phyloP scores from a whole-genome alignment of 2,888 invertebrate genomes.

The Ganaspis brasiliensis region DNA sequence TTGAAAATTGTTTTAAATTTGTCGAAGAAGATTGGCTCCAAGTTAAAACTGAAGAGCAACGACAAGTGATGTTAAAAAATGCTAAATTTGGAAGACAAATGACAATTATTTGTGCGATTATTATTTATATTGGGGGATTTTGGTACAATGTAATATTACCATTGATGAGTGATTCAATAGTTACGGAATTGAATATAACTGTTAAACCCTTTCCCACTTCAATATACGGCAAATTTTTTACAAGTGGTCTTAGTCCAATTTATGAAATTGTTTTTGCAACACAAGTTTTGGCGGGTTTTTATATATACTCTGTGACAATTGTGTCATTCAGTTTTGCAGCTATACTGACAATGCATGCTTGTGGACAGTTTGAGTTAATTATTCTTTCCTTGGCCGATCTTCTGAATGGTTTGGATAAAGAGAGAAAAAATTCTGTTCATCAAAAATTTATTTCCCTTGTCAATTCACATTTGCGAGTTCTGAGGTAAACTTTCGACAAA shows the following conservation, averaged over 20 bases:
- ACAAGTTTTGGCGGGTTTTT: constrained; percentile 71
- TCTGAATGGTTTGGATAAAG: no score
- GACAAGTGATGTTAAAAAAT: constrained; percentile 48
- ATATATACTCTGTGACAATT: constrained; percentile 71
- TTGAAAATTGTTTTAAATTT: constrained; percentile 50
- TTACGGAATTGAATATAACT: constrained; percentile 30
- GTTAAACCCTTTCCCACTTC: constrained; percentile 66
- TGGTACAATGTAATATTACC: constrained; percentile 57
- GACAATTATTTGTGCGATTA: constrained; percentile 59
- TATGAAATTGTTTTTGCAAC: constrained; percentile 72
- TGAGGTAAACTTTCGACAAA: constrained; percentile 30
- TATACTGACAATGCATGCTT: constrained; percentile 72
- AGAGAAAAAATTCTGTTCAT: background rate
- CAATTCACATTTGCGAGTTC: constrained; percentile 18
- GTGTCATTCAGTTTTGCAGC: constrained; percentile 71
- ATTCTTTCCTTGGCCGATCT: constrained; percentile 25
- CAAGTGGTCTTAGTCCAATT: constrained; percentile 67
- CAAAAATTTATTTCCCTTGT: background rate
- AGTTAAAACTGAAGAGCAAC: constrained; percentile 34
- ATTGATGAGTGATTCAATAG: constrained; percentile 37
- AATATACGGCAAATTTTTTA: constrained; percentile 67
- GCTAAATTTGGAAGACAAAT: constrained; percentile 67
- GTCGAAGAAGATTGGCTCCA: constrained; percentile 44
- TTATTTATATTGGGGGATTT: constrained; percentile 66
- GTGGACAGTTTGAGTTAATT: constrained; percentile 73